Percentiles rank a stretch among this genome's conserved stretches.
These are phyloP conservation scores for Campoplex nolae DNA, from an alignment of 2,888 invertebrate genomes.

Conservation along the genomic window DNA sequence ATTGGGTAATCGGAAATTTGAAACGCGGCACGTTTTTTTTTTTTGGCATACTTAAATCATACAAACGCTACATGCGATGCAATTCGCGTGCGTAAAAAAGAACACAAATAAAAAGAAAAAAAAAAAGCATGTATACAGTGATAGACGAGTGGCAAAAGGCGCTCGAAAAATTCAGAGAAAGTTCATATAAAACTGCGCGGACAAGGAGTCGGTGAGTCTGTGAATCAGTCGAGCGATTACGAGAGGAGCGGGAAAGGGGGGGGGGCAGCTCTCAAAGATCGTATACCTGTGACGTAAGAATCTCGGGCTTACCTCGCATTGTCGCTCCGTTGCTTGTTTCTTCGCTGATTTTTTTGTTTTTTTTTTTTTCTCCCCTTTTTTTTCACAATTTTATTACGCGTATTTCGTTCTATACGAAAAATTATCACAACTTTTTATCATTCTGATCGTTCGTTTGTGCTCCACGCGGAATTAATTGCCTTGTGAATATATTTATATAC, in stretches of 20 bases:
- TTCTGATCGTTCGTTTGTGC: conserved; percentile 72
- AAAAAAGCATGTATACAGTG: not conserved
- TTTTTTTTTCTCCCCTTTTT: conserved; percentile 19
- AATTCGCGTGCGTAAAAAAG: not conserved
- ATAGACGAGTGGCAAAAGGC: conserved; percentile 27
- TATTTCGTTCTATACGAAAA: conserved; percentile 57
- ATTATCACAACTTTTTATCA: conserved; percentile 76
- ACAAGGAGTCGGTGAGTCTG: conserved; percentile 73
- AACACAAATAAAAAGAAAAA: not conserved
- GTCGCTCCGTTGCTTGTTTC: conserved; percentile 42
- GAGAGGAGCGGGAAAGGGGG: conserved; percentile 21
- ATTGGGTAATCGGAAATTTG: conserved; percentile 24
- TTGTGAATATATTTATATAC: not conserved
- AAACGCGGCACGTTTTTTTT: conserved; percentile 1
- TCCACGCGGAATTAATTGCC: conserved; percentile 71
- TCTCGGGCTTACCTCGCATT: conserved; percentile 58
- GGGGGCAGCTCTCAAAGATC: not conserved
- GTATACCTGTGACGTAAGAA: conserved; percentile 72
- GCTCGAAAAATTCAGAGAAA: conserved; percentile 79
- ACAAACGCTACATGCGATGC: not conserved
- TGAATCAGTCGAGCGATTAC: conserved; percentile 55
- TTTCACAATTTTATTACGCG: conserved; percentile 21
- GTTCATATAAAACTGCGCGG: conserved; percentile 74
- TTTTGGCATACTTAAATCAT: not conserved
- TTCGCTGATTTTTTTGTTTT: not conserved